Evolutionary conservation across 2,797 vertebrate species (phyloP), one percentile per base, ranked within the genome.

Genomic region (Danio kyathit): DNA sequence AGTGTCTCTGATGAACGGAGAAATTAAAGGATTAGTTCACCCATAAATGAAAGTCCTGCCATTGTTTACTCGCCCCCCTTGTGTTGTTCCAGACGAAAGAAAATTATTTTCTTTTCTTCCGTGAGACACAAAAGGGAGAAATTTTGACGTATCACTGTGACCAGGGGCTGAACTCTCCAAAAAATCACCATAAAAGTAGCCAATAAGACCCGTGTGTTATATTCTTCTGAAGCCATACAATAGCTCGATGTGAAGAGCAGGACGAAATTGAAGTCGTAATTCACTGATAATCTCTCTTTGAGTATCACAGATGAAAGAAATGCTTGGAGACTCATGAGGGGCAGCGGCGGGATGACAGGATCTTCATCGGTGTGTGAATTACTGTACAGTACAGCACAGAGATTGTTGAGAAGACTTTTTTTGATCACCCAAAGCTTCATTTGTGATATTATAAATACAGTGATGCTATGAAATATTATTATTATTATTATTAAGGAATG

Each of bases 1-100:
- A 74, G 21, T 38, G 41, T 48, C 43, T 61, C 57, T 61, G 44
- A 60, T 74, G 43, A 74, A 61, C 13, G 0, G 56, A 61, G 72
- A 74, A 74, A 74, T 74, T 74, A 60, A 74, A 61, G 56, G 56
- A 74, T 61, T 74, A 61, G 19, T 49, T 74, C 72, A 60, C 41
- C 43, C 56, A 10, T 46, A 48, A 74, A 74, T 43, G 11, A 72
- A 71, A 72, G n/a, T 72, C 51, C 69, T 72, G 69, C 14, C 44
- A 46, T 74, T 74, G 72, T 74, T 74, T 74, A 74, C 44, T 60
- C 56, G 12, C 14, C 0, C 8, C 12, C 14, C 72, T 10, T 73
- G 41, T 64, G 61, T 21, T 73, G 38, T 56, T 71, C 51, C 54
- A 10, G 41, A 74, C 29, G 19, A 49, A 61, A 49, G 54, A 74